These are phyloP conservation scores for Anodontia alba DNA, from an alignment of 2,888 invertebrate species.

Conservation along the genomic window DNA sequence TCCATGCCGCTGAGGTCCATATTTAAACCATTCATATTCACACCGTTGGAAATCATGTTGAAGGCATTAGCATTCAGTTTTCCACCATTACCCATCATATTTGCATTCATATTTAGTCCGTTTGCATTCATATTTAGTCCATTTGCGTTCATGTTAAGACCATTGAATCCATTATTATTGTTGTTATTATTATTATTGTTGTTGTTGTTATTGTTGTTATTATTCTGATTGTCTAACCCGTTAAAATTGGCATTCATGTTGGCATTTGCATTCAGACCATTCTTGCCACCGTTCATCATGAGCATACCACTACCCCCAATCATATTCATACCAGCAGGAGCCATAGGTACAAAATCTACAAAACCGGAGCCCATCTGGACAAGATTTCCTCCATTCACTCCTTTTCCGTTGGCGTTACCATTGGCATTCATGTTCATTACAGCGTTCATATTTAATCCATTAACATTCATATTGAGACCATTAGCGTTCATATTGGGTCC, in stretches of 20 bases:
- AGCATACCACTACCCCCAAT: not conserved
- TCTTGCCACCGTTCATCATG: not conserved
- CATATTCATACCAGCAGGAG: not conserved
- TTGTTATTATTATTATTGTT: not conserved
- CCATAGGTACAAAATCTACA: conserved; percentile 2
- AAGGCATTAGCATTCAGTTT: not conserved
- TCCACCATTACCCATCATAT: not conserved
- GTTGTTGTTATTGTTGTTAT: not conserved
- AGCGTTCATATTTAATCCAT: not conserved
- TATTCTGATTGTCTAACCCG: not conserved
- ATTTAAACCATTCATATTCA: not conserved
- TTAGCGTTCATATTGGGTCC: not conserved
- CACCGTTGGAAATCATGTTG: not conserved
- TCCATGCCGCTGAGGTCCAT: not conserved
- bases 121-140: not conserved
- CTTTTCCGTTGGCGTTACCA: not conserved
- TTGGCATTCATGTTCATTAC: not conserved
- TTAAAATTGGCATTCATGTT: not conserved
- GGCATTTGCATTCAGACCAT: not conserved
- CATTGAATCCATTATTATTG: not conserved
- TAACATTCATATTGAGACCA: not conserved
- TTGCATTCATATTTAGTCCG: not conserved
- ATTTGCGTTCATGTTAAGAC: not conserved
- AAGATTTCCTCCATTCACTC: not conserved
- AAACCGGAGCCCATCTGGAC: not conserved